phyloP scores from a whole-genome alignment of 2,797 vertebrate species.

The Poecilia gillii region DNA sequence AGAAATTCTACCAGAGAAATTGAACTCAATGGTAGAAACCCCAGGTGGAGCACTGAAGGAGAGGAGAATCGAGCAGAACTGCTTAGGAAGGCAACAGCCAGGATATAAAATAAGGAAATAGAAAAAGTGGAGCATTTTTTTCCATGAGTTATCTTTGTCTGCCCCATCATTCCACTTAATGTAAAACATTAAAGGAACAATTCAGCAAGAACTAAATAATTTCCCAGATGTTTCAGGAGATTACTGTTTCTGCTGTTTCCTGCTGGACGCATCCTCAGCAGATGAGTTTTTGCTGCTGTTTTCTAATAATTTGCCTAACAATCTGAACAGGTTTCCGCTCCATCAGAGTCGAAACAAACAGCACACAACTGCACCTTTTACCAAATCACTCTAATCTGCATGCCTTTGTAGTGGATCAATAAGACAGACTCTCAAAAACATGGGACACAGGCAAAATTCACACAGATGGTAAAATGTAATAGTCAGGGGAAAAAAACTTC shows the following conservation, averaged over 20 bases:
- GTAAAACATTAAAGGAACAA: background rate
- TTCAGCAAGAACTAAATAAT: too few relatives aligned
- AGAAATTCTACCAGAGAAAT: too few relatives aligned
- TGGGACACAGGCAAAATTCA: background rate
- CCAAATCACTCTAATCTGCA: background rate
- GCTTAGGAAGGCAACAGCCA: too few relatives aligned
- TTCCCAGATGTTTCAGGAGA: too few relatives aligned
- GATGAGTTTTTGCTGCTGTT: too few relatives aligned
- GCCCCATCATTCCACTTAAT: background rate
- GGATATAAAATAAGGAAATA: background rate
- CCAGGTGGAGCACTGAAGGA: too few relatives aligned
- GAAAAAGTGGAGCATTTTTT: background rate
- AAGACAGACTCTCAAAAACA: background rate
- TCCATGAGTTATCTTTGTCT: background rate
- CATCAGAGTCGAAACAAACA: background rate
- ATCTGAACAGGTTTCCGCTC: background rate
- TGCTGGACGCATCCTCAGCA: too few relatives aligned
- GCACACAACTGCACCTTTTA: background rate
- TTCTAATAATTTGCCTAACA: background rate
- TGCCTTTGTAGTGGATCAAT: background rate
- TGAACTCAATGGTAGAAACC: too few relatives aligned
- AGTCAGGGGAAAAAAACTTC: too few relatives aligned
- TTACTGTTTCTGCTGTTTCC: too few relatives aligned
- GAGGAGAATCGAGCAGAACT: too few relatives aligned
- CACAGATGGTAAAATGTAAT: background rate